Conservation (phyloP, 2,113 vertebrate genomes). For the Leptobrachium ailaonicum region DNA sequence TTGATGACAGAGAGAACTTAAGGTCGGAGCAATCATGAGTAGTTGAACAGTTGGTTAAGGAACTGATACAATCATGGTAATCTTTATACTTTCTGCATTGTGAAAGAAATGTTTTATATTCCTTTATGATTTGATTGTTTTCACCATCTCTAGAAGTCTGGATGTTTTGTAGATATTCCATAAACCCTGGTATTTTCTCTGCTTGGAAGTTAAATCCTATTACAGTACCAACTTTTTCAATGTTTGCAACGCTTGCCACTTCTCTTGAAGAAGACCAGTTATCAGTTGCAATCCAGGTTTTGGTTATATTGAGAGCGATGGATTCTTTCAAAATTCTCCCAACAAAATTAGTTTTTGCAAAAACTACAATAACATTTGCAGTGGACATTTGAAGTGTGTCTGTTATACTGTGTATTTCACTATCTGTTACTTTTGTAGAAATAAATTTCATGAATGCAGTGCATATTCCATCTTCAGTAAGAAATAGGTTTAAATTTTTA, state of each 20-base stretch:
- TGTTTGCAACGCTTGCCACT: slow-evolving; percentile 55
- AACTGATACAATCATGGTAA: not conserved
- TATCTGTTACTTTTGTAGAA: slow-evolving; percentile 52
- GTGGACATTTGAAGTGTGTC: slow-evolving; percentile 51
- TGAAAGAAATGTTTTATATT: not conserved
- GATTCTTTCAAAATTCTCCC: slow-evolving; percentile 58
- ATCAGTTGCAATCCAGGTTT: slow-evolving; percentile 67
- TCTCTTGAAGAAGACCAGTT: slow-evolving; percentile 58
- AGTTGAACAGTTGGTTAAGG: not conserved
- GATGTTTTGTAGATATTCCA: not conserved
- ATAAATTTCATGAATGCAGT: slow-evolving; percentile 57
- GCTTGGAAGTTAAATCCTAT: slow-evolving; percentile 55
- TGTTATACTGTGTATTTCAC: slow-evolving; percentile 47
- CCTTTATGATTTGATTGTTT: not conserved
- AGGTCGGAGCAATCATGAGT: not conserved
- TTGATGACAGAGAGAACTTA: not conserved
- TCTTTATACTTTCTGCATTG: not conserved
- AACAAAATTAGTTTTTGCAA: slow-evolving; percentile 59
- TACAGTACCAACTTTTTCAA: slow-evolving; percentile 64
- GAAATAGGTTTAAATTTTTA: slow-evolving; percentile 56
- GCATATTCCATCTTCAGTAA: slow-evolving; percentile 55
- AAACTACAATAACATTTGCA: slow-evolving; percentile 61
- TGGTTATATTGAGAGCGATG: slow-evolving; percentile 54
- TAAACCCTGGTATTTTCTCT: not conserved
- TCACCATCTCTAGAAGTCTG: not conserved